phyloP scores from a whole-genome alignment of 2,113 vertebrate genomes.

The Trachemys scripta region DNA sequence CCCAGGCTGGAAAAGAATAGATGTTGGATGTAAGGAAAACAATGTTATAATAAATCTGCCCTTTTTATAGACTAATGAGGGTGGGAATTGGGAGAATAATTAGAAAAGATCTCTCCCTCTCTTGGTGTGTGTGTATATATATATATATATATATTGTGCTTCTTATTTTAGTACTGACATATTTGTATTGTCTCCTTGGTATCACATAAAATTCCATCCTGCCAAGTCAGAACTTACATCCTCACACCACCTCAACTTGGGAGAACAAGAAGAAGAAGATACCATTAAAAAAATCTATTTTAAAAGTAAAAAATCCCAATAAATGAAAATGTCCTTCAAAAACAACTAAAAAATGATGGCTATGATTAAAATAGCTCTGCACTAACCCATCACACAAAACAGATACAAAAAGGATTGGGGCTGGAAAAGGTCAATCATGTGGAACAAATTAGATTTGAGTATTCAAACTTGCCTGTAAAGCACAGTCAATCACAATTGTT shows the following conservation, averaged over 20 bases:
- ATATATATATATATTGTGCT: background rate
- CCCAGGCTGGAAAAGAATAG: background rate
- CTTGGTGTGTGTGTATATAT: background rate
- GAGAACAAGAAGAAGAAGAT: conserved; percentile 15
- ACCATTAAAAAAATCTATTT: background rate
- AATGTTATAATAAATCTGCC: background rate
- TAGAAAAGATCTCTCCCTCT: background rate
- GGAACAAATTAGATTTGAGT: background rate
- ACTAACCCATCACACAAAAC: background rate
- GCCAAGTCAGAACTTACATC: background rate
- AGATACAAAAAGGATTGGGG: background rate
- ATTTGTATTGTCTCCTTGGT: fast-evolving
- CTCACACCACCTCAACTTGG: background rate
- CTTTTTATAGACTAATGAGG: background rate
- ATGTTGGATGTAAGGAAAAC: background rate
- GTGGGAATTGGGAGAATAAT: background rate
- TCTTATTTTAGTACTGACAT: background rate
- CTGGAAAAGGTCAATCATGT: background rate
- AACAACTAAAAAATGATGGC: background rate
- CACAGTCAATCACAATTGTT: background rate
- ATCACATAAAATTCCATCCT: background rate
- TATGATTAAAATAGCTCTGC: background rate
- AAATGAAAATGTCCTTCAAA: background rate
- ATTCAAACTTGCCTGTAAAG: background rate
- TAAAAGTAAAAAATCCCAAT: background rate